Percentiles rank a stretch among this genome's conserved stretches.
Evolutionary conservation across 2,113 vertebrate genomes (phyloP).

Genomic region (Bubo scandiacus): DNA sequence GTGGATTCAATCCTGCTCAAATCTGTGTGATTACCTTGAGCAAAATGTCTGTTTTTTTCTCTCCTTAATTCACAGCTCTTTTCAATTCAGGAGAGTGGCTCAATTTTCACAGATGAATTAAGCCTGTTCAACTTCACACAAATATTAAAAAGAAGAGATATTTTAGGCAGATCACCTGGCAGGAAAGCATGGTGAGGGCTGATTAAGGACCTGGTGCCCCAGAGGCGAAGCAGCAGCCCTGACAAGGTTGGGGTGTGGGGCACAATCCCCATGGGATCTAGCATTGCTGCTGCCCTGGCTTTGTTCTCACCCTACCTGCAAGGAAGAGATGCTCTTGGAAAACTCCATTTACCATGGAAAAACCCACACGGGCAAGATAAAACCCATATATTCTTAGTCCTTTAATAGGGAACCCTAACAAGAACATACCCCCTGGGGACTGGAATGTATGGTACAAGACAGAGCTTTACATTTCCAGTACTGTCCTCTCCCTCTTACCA

Average conservation of each 20-base stretch:
- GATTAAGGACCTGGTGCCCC: neutral
- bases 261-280: fast-evolving
- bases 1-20: neutral
- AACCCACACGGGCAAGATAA: neutral
- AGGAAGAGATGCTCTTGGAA: neutral
- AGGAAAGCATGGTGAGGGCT: neutral
- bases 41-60: neutral
- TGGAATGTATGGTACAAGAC: neutral
- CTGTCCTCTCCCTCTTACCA: neutral
- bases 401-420: neutral
- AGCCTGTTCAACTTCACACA: neutral
- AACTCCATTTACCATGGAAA: neutral
- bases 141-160: neutral
- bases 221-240: neutral
- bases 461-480: neutral
- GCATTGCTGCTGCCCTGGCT: neutral
- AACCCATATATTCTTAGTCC: neutral
- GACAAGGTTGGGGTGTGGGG: neutral
- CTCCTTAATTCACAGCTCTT: neutral
- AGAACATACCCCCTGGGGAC: neutral
- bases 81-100: neutral
- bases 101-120: neutral
- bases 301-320: neutral
- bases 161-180: neutral
- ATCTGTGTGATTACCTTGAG: neutral